Percentiles rank a stretch among this genome's conserved stretches.
These are phyloP conservation scores for Penelope pileata DNA, from an alignment of 2,113 vertebrate species.

Conservation along the genomic window DNA sequence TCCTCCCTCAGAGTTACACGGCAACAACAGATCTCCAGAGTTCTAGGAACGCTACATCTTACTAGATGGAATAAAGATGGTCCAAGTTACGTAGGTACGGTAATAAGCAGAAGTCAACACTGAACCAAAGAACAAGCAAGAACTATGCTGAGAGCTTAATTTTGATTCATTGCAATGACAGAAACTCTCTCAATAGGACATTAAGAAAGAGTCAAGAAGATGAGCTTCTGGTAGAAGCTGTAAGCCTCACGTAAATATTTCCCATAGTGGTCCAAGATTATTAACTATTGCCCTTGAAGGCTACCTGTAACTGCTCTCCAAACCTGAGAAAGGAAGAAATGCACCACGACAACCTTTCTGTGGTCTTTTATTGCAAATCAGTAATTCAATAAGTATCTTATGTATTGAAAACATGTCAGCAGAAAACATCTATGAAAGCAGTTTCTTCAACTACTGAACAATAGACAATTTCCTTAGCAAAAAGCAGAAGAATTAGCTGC, in stretches of 20 bases:
- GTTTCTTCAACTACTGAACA: not conserved
- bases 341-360: not conserved
- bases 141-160: not conserved
- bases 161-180: not conserved
- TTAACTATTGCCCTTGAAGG: not conserved
- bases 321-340: slow-evolving; percentile 36
- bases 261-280: not conserved
- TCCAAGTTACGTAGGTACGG: not conserved
- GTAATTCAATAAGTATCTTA: not conserved
- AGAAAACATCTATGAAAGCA: not conserved
- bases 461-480: not conserved
- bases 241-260: not conserved
- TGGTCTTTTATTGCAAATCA: not conserved
- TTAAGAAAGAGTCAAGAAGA: not conserved
- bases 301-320: not conserved
- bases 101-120: not conserved
- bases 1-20: not conserved
- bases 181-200: not conserved
- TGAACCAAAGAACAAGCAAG: not conserved
- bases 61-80: not conserved
- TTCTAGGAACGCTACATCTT: not conserved
- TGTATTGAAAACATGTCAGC: not conserved
- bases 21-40: not conserved
- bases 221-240: not conserved
- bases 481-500: not conserved